Conservation (phyloP, 2,797 vertebrate genomes). For the Denticeps clupeoides region DNA sequence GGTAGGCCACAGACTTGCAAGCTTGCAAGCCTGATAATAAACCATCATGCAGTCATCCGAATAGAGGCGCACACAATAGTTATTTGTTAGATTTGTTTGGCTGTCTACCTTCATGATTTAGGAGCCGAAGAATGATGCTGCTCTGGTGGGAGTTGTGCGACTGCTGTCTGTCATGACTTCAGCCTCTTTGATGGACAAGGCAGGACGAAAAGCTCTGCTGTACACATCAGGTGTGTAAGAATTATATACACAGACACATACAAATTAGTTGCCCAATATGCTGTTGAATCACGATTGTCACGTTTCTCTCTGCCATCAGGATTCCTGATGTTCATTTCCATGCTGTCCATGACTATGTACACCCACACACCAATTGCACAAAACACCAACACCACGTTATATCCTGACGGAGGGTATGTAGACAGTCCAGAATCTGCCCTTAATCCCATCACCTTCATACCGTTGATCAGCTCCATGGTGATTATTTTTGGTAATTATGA, state of each 20-base stretch:
- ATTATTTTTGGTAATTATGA: constrained; percentile 78
- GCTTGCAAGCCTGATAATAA: no score
- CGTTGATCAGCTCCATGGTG: constrained; percentile 75
- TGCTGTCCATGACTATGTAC: constrained; percentile 70
- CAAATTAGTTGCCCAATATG: neutral
- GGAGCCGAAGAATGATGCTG: constrained; percentile 47
- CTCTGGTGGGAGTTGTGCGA: constrained; percentile 49
- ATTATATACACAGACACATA: neutral
- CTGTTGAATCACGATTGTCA: no score
- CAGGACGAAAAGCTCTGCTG: constrained; percentile 56
- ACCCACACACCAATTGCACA: constrained; percentile 35
- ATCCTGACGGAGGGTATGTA: no score
- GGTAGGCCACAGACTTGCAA: constrained; percentile 20
- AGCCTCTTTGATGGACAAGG: constrained; percentile 60
- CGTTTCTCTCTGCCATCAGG: constrained; percentile 2
- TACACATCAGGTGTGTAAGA: constrained; percentile 49
- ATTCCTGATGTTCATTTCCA: constrained; percentile 69
- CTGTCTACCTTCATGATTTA: neutral
- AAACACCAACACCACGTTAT: constrained; percentile 29
- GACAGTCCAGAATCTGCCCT: no score
- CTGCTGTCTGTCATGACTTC: constrained; percentile 51
- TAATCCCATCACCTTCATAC: constrained; percentile 55
- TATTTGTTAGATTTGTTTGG: neutral
- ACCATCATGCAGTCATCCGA: no score
- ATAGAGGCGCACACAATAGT: no score